A percentile compares a stretch with the other conserved stretches of the same genome.
phyloP scores from a whole-genome alignment of 2,888 invertebrate species.

The Trichopoda pennipes region DNA sequence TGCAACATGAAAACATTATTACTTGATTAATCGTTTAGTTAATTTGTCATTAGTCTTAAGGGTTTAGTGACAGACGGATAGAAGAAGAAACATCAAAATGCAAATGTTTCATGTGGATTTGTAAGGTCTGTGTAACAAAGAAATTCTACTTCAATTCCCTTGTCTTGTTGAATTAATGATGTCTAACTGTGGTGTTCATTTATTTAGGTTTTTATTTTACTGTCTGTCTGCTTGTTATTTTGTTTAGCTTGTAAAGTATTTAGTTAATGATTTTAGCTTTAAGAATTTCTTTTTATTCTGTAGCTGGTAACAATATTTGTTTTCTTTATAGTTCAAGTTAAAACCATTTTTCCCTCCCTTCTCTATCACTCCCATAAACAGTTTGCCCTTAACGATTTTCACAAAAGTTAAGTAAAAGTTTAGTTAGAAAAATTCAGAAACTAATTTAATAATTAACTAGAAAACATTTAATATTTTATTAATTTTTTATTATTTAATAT shows the following conservation, averaged over 20 bases:
- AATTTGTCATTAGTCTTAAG: constrained; percentile 59
- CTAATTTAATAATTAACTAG: no score
- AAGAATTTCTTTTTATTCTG: constrained; percentile 6
- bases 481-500: no score
- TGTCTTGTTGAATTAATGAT: constrained; percentile 35
- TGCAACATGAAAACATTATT: constrained; percentile 31
- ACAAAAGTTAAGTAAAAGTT: no score
- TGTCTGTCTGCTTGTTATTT: not conserved
- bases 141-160: constrained; percentile 2
- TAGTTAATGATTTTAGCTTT: constrained; percentile 22
- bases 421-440: no score
- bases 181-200: constrained; percentile 25
- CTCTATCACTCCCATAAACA: no score
- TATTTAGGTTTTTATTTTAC: constrained; percentile 5
- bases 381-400: no score
- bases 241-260: constrained; percentile 1
- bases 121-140: constrained; percentile 12
- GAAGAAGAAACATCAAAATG: constrained; percentile 27
- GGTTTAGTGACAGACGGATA: constrained; percentile 16
- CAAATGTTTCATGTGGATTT: constrained; percentile 49
- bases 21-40: constrained; percentile 62
- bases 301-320: not conserved
- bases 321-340: constrained; percentile 28
- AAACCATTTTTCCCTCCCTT: not conserved
- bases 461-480: no score